Evolutionary conservation across 2,113 vertebrate genomes (phyloP).

Genomic region (Pteruthius melanotis): DNA sequence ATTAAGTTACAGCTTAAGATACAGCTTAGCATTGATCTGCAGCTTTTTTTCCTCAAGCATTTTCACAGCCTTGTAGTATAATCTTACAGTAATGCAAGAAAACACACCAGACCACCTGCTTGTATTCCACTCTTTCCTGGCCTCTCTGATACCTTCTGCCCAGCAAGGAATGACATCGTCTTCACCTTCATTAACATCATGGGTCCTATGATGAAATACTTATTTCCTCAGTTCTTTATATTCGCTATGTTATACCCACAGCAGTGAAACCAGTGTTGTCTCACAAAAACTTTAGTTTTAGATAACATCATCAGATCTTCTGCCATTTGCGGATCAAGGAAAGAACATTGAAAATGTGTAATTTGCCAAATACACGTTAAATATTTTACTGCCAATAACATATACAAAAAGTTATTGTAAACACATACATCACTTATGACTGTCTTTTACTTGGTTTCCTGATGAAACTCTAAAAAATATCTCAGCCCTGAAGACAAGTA

Average conservation of each 20-base stretch:
- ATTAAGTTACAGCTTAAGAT: background rate
- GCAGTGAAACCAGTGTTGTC: background rate
- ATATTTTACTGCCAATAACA: background rate
- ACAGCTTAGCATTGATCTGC: background rate
- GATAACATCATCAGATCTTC: background rate
- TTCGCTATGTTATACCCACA: background rate
- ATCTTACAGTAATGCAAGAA: background rate
- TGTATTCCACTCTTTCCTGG: background rate
- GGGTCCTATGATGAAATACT: background rate
- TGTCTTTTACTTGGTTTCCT: background rate
- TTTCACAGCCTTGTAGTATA: background rate
- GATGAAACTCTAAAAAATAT: background rate
- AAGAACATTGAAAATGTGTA: background rate
- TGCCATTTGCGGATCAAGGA: background rate
- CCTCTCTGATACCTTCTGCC: background rate
- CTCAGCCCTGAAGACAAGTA: background rate
- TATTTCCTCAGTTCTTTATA: background rate
- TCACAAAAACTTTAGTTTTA: background rate
- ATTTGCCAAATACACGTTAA: background rate
- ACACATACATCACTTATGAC: background rate
- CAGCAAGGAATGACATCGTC: fast-evolving
- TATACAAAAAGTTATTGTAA: background rate
- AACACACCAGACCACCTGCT: background rate
- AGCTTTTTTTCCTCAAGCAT: background rate
- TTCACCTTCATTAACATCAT: background rate